A percentile compares a stretch with the other conserved stretches of the same genome.
Conservation (phyloP, 53 echinoderm and acorn worm species). For the Holothuria leucospilota region DNA sequence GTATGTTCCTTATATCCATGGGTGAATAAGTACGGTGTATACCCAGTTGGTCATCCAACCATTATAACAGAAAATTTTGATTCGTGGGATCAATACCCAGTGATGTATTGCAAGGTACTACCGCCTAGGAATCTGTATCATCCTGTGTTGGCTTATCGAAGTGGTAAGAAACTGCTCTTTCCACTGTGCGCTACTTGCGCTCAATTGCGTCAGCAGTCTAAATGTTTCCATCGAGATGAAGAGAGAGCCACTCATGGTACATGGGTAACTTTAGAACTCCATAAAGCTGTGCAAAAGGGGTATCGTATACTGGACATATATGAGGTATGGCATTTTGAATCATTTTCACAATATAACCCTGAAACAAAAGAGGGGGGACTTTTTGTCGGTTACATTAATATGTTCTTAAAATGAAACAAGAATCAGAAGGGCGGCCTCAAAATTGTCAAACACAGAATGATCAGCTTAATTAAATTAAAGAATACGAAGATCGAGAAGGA, state of each 20-base stretch:
- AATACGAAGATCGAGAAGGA: conserved; percentile 60
- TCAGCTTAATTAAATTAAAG: conserved; percentile 39
- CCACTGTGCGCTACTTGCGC: too few relatives aligned
- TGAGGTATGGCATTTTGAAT: conserved; percentile 68
- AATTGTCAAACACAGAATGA: too few relatives aligned
- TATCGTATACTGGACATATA: conserved; percentile 53
- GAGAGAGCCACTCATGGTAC: conserved; percentile 58
- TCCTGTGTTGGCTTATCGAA: too few relatives aligned
- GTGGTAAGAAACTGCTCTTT: too few relatives aligned
- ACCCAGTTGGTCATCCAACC: conserved; percentile 18
- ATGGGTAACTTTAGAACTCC: conserved; percentile 74
- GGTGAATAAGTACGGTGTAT: conserved; percentile 17
- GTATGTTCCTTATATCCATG: too few relatives aligned
- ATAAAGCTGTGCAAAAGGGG: conserved; percentile 69
- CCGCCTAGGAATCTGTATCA: too few relatives aligned
- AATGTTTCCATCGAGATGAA: conserved; percentile 57
- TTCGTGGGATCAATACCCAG: too few relatives aligned
- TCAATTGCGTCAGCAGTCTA: too few relatives aligned
- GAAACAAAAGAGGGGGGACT: conserved; percentile 61
- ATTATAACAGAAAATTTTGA: conserved; percentile 64
- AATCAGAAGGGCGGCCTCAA: too few relatives aligned
- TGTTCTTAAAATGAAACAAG: too few relatives aligned
- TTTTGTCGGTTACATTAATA: not conserved
- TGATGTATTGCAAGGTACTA: too few relatives aligned
- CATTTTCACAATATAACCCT: conserved; percentile 31